Evolutionary conservation across 92 coral and sea anemone species (phyloP).

Genomic region (Scolanthus callimorphus): DNA sequence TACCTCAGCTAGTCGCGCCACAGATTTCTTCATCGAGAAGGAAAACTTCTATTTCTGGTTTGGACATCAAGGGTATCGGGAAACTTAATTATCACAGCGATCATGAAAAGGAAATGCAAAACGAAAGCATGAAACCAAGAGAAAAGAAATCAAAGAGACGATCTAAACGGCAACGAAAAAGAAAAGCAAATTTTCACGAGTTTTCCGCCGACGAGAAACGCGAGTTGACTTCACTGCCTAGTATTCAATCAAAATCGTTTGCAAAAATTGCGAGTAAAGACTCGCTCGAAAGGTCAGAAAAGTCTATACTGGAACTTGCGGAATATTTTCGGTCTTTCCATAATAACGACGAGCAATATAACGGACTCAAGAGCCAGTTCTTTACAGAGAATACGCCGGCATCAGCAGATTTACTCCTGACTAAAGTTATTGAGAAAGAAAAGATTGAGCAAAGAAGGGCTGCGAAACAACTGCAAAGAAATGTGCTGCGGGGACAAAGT

Average conservation of each 20-base stretch:
- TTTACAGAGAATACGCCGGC: not conserved
- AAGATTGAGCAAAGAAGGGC: conserved; percentile 30
- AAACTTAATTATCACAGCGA: not conserved
- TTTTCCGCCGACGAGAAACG: not conserved
- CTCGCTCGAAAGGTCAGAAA: not conserved
- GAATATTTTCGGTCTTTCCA: conserved; percentile 13
- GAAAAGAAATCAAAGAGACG: not conserved
- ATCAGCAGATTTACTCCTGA: conserved; percentile 8
- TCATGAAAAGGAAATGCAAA: not conserved
- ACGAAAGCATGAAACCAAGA: not conserved
- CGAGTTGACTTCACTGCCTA: not conserved
- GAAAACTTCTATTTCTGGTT: not conserved
- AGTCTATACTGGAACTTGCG: conserved; percentile 10
- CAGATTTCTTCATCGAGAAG: not conserved
- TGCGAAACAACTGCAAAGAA: conserved; percentile 18
- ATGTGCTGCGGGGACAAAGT: conserved; percentile 33
- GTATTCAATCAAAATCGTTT: conserved; percentile 6
- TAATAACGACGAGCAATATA: not conserved
- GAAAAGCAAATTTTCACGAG: not conserved
- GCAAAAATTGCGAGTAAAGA: not conserved
- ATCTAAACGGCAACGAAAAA: not conserved
- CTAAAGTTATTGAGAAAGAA: conserved; percentile 37
- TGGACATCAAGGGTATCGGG: conserved; percentile 26
- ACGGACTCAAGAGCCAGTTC: not conserved
- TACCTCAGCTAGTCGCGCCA: conserved; percentile 8